Base-by-base conservation (phyloP, 2,113 vertebrate species). In the Platysteira castanea region DNA sequence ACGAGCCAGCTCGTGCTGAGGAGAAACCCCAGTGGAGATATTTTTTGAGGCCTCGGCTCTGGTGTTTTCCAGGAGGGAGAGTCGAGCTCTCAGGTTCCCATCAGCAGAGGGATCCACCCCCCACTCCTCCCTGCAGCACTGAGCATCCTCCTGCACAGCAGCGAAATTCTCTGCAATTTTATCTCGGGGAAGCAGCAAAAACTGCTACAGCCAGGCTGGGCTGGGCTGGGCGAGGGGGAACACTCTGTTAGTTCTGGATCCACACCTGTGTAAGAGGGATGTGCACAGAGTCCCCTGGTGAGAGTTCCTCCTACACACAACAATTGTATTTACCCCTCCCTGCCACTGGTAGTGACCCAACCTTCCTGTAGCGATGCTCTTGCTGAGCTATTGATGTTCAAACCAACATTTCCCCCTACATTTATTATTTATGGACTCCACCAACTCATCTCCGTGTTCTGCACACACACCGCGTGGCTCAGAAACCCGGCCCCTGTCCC, bases 141-240 rank as follows among this genome's bases (percentile, higher is more conserved):
- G 23, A 41, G 50, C 1, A 10, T 0, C 10, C 21, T 15, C 8
- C 16, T 17, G 12, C 30, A 26, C 11, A 2, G 4, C 16, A 50
- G 19, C 18, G 20, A 33, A 64, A 42, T 1, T 0, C 26, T 0
- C 5, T 7, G 17, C 8, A 2, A 4, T 20, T 84, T 24, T 6
- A 24, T 50, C 60, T 5, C n/a, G 56, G 31, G 28, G 8, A 41
- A 18, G 33, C 7, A 35, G 61, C 61, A 83, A 26, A 11, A 75
- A 2, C 53, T 33, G 42, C 42, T 13, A 3, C 27, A 22, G 0
- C 4, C 2, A 52, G 46, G 2, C 46, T 39, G 27, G 7, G 64
- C 9, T 7, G 47, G 7, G 64, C 1, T 12, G 30, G 21, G 21
- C 18, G 39, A 15, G 49, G 18, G 7, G 5, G 33, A 73, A 31